A percentile compares a stretch with the other conserved stretches of the same genome.
Evolutionary conservation across 1,140 invertebrate species (phyloP).

Genomic region (Drosophila novamexicana): DNA sequence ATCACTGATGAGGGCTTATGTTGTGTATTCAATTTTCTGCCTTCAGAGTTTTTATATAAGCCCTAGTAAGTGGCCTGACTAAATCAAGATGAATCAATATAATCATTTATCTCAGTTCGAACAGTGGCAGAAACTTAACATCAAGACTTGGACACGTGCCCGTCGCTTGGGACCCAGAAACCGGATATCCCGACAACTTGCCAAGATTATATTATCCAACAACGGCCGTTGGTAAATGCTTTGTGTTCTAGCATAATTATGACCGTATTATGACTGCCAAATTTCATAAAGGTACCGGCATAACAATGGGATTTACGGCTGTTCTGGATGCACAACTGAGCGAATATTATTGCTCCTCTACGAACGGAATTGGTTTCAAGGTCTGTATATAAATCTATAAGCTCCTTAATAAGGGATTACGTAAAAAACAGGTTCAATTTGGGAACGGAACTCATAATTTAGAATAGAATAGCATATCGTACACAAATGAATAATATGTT

Average conservation of each 20-base stretch:
- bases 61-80: slow-evolving; percentile 73
- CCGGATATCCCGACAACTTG: slow-evolving; percentile 86
- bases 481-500: no score
- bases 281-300: slow-evolving; percentile 86
- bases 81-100: neutral
- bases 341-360: slow-evolving; percentile 92
- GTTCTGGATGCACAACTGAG: slow-evolving; percentile 88
- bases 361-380: slow-evolving; percentile 91
- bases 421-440: no score
- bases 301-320: slow-evolving; percentile 88
- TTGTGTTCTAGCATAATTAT: neutral
- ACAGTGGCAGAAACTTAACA: slow-evolving; percentile 38
- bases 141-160: slow-evolving; percentile 46
- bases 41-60: slow-evolving; percentile 87
- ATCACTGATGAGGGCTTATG: slow-evolving; percentile 93
- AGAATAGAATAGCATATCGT: no score
- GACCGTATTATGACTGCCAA: neutral
- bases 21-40: slow-evolving; percentile 91
- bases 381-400: slow-evolving; percentile 79
- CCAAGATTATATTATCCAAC: slow-evolving; percentile 87
- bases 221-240: slow-evolving; percentile 84
- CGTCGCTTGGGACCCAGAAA: slow-evolving; percentile 90
- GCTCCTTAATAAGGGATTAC: no score
- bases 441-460: no score
- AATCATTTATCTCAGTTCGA: neutral